A percentile compares a stretch with the other conserved stretches of the same genome.
Conservation (phyloP, 2,797 vertebrate species). For the Simalia tracyae region DNA sequence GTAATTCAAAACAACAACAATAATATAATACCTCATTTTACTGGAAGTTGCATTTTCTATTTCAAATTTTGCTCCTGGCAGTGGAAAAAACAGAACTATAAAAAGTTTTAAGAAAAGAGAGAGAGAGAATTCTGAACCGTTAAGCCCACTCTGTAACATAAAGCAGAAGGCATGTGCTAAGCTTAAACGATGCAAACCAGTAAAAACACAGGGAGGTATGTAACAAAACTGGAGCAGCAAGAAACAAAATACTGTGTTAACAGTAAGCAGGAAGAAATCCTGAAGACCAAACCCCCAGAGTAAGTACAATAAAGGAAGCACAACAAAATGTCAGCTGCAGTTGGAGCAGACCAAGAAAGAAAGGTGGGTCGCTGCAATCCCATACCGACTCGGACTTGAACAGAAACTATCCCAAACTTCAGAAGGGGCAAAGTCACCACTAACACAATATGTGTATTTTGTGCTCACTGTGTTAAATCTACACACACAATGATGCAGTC, state of each 20-base stretch:
- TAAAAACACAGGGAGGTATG: constrained; percentile 8
- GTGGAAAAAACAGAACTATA: no score
- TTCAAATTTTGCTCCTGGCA: neutral
- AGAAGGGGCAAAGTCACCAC: neutral
- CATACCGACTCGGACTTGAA: fast-evolving
- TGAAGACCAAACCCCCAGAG: constrained; percentile 33
- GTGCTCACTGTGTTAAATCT: neutral
- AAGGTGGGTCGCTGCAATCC: fast-evolving
- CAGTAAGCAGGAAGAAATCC: constrained; percentile 43
- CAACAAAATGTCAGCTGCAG: neutral
- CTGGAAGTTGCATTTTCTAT: no score
- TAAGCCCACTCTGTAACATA: neutral
- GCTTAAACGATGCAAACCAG: neutral
- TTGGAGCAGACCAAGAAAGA: neutral
- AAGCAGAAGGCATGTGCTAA: neutral
- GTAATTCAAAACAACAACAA: neutral
- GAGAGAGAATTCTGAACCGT: neutral
- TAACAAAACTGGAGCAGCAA: neutral
- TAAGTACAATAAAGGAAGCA: constrained; percentile 22
- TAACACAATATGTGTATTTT: neutral
- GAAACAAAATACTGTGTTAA: constrained; percentile 29
- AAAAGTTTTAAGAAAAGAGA: neutral
- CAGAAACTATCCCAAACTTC: fast-evolving
- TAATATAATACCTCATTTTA: neutral
- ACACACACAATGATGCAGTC: neutral